These are phyloP conservation scores for Bubalus kerabau DNA, from an alignment of 2,113 vertebrate species.

Conservation along the genomic window DNA sequence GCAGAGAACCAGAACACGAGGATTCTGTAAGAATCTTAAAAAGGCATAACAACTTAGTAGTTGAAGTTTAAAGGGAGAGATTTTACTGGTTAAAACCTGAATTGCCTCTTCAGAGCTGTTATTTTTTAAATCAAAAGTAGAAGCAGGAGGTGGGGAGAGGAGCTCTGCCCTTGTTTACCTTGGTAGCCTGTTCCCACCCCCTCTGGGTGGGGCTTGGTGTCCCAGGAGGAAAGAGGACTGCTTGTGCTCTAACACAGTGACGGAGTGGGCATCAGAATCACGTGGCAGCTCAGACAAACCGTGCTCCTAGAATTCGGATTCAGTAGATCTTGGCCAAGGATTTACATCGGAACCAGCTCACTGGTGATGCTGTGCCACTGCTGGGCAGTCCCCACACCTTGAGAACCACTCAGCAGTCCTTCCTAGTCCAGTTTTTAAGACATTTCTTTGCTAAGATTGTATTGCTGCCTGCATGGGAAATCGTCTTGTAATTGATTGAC, in stretches of 20 bases:
- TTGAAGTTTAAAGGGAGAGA: background rate
- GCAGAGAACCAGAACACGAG: background rate
- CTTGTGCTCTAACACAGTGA: background rate
- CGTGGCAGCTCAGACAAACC: background rate
- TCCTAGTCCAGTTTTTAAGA: background rate
- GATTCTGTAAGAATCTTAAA: background rate
- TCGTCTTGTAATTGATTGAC: background rate
- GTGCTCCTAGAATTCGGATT: background rate
- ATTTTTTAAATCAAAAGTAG: background rate
- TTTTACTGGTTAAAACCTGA: background rate
- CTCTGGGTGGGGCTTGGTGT: background rate
- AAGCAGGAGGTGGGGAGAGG: background rate
- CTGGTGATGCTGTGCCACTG: background rate
- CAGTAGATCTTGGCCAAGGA: background rate
- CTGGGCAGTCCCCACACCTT: background rate
- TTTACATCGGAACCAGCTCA: background rate
- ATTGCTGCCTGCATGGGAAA: background rate
- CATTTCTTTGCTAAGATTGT: background rate
- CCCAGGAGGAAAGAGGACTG: background rate
- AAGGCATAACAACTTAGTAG: background rate
- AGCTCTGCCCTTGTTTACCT: background rate
- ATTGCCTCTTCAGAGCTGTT: conserved; percentile 1
- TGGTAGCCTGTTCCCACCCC: background rate
- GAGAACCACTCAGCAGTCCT: background rate
- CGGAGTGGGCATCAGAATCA: background rate